Evolutionary conservation across 2,113 vertebrate species (phyloP).

Genomic region (Todiramphus saurophagus): DNA sequence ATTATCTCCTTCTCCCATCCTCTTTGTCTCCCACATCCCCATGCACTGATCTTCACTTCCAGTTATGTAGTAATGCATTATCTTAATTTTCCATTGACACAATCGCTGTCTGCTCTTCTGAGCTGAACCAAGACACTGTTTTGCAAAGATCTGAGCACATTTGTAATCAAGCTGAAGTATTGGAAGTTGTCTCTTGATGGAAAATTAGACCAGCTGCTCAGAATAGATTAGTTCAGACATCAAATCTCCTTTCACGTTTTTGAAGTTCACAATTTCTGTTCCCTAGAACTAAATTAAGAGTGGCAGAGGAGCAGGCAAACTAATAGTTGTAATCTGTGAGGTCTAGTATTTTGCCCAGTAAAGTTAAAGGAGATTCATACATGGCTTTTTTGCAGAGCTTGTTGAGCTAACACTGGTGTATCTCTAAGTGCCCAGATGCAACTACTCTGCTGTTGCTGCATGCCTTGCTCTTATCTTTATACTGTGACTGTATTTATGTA

Average conservation of each 20-base stretch:
- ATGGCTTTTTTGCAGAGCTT: neutral
- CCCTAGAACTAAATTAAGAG: neutral
- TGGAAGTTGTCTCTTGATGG: neutral
- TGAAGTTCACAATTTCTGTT: neutral
- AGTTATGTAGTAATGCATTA: neutral
- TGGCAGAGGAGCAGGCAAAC: neutral
- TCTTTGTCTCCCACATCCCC: neutral
- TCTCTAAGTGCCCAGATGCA: neutral
- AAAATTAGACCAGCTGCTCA: constrained; percentile 25
- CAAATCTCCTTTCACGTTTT: neutral
- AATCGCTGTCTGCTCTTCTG: neutral
- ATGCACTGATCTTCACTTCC: neutral
- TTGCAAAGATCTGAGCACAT: neutral
- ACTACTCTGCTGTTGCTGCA: neutral
- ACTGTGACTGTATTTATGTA: neutral
- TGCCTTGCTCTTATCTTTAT: neutral
- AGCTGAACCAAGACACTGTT: neutral
- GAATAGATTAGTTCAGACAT: constrained; percentile 32
- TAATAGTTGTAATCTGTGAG: neutral
- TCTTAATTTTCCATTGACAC: neutral
- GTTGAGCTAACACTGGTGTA: neutral
- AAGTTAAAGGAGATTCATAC: neutral
- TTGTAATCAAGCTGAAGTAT: neutral
- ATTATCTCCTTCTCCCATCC: neutral
- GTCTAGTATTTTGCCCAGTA: neutral